Conservation (phyloP, 2,797 vertebrate species). For the Hylomyscus alleni region DNA sequence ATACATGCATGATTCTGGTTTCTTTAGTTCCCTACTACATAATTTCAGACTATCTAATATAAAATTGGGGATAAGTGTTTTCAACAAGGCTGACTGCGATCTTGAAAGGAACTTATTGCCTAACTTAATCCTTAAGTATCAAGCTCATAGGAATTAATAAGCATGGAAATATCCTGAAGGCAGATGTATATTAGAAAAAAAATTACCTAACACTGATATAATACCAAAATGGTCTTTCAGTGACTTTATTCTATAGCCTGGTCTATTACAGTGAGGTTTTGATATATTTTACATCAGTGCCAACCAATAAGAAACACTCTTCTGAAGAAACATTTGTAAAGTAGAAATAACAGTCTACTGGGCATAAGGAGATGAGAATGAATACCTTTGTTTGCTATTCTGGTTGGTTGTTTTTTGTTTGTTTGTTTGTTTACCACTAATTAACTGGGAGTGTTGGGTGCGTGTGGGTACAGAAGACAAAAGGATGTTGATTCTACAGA, state of each 20-base stretch:
- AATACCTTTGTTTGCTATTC: not conserved
- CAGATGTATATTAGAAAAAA: not conserved
- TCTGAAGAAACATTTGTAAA: not conserved
- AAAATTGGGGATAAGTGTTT: not conserved
- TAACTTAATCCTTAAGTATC: not conserved
- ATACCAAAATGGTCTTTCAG: not conserved
- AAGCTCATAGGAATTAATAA: not conserved
- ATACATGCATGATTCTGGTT: not conserved
- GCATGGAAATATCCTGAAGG: slow-evolving; percentile 9
- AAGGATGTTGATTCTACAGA: rapidly evolving
- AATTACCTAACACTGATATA: not conserved
- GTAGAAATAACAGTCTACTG: not conserved
- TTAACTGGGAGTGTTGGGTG: not conserved
- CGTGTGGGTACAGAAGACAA: not conserved
- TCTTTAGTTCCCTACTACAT: not conserved
- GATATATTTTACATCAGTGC: not conserved
- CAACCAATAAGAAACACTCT: not conserved
- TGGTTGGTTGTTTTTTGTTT: not conserved
- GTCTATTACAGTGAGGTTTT: not conserved
- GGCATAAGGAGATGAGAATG: not conserved
- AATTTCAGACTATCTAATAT: not conserved
- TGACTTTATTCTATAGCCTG: not conserved
- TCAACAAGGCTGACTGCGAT: not conserved
- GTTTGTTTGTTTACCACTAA: not conserved
- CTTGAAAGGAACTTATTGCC: not conserved